Conservation (phyloP, 2,797 vertebrate species). For the Gymnopithys bicolor region DNA sequence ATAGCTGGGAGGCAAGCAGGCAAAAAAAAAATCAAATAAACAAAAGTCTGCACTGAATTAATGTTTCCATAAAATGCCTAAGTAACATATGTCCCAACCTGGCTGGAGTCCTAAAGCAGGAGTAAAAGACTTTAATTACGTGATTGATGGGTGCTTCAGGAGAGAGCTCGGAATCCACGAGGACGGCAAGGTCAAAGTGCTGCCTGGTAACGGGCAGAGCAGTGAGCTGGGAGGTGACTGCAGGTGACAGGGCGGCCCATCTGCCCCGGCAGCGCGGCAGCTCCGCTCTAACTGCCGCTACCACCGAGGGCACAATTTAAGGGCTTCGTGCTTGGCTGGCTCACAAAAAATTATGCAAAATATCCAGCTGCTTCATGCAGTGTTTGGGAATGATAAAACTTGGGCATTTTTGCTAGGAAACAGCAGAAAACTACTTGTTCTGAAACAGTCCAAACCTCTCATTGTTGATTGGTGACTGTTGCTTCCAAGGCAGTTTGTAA, state of each 20-base stretch:
- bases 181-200: not conserved
- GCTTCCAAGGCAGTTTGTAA: not conserved
- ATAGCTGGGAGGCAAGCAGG: not conserved
- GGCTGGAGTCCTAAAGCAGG: constrained; percentile 25
- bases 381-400: not conserved
- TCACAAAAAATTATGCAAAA: constrained; percentile 36
- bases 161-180: not conserved
- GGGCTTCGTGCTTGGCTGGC: not conserved
- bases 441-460: not conserved
- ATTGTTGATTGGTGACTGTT: not conserved
- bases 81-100: constrained; percentile 38
- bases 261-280: not conserved
- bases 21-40: not conserved
- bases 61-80: constrained; percentile 1
- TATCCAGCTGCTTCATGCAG: not conserved
- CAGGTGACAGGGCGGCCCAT: not conserved
- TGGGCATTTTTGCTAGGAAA: not conserved
- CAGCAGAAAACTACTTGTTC: not conserved
- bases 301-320: not conserved
- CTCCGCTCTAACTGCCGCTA: not conserved
- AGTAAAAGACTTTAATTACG: not conserved
- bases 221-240: not conserved
- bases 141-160: constrained; percentile 1
- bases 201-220: not conserved
- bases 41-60: constrained; percentile 1